Base-by-base conservation (phyloP, 2,113 vertebrate species). In the Forbesichthys papilliferus region DNA sequence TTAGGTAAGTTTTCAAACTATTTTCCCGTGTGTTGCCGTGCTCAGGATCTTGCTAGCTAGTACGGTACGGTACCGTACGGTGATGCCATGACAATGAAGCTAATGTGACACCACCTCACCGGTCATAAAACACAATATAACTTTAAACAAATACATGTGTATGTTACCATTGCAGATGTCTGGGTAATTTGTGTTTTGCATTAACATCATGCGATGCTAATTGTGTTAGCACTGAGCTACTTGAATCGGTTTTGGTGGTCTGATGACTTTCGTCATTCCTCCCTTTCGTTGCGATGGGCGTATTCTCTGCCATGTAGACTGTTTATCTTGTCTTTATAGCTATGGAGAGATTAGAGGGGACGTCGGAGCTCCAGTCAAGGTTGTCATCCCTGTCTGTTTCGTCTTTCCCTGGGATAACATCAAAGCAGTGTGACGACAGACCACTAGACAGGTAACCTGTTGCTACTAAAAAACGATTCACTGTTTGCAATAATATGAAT, bases 351-450 rank as follows among this genome's bases (percentile, higher is more conserved):
- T 51, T 78, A 77, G 92, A 90, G 11, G 55, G 81, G 9, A 75
- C 91, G 67, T 91, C 92, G 12, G 88, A 92, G 84, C 91, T 93
- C 7, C 87, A 93, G 77, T 94, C 93, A 3, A 88, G 93, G 77
- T 77, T 94, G 76, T 90, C 93, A 8, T 91, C 93, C 4, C 79
- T 94, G 55, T 92, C 93, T 13, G 86, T 92, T 66, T 91, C 93
- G 0, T 92, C 93, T 48, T 93, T 93, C 48, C 91, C 92, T 9
- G 93, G 93, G 56, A 81, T 93, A 59, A 83, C 89, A 55, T 91
- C 91, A 49, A 85, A 90, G 12, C 88, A 84, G 77, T 81, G 88
- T 68, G 88, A 90, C 76, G 73, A 53, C 62, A 77, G 65, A 33
- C 82, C 84, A 0, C 80, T 75, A 61, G 88, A 91, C 82, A 90